Percentiles rank a stretch among this genome's conserved stretches.
Conservation (phyloP, 2,797 vertebrate species). For the Scleropages formosus region DNA sequence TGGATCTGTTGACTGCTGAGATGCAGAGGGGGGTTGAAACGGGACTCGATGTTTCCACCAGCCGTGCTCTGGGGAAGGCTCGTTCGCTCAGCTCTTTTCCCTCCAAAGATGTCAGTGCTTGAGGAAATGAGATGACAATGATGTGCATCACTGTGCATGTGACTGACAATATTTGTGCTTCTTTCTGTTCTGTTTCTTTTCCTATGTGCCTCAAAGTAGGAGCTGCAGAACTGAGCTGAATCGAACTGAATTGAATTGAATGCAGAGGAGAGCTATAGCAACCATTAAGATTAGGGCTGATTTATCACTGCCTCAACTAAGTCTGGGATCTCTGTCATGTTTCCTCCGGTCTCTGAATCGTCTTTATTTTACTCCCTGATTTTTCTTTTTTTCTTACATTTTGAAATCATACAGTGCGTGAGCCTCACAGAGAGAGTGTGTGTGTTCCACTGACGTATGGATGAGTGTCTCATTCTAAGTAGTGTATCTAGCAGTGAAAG, state of each 20-base stretch:
- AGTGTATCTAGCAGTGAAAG: too few relatives aligned
- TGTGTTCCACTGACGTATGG: too few relatives aligned
- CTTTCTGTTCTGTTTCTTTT: not conserved
- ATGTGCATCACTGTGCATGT: not conserved
- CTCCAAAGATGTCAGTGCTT: not conserved
- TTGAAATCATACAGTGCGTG: too few relatives aligned
- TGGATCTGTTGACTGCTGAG: not conserved
- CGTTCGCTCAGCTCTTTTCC: too few relatives aligned
- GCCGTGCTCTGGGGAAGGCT: constrained; percentile 5
- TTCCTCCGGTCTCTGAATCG: not conserved
- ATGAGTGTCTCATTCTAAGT: too few relatives aligned
- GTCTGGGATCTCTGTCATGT: not conserved
- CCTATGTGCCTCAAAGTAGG: too few relatives aligned
- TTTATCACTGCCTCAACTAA: not conserved
- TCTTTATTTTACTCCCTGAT: too few relatives aligned
- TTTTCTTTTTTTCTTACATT: constrained; percentile 41
- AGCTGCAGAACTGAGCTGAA: too few relatives aligned
- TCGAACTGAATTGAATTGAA: too few relatives aligned
- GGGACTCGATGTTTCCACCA: not conserved
- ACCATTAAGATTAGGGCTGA: not conserved
- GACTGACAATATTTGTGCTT: not conserved
- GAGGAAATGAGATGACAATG: not conserved
- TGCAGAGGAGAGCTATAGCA: not conserved
- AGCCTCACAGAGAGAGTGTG: too few relatives aligned
- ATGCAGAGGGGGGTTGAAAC: not conserved